Evolutionary conservation across 2,797 vertebrate species (phyloP), one percentile per base, ranked within the genome.

Genomic region (Liasis olivaceus): DNA sequence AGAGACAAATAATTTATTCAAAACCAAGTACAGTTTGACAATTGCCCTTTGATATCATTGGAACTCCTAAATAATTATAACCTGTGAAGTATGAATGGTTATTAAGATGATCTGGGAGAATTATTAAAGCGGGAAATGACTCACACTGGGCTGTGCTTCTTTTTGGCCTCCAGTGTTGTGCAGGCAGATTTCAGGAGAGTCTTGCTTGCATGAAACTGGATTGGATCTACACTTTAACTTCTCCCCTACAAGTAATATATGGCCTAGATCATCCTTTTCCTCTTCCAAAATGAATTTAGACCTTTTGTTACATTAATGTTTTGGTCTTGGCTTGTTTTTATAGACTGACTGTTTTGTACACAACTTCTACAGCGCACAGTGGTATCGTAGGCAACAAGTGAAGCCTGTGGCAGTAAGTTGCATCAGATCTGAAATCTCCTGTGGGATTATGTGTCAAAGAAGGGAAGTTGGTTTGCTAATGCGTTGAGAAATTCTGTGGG

Each of bases 81-180:
- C 24, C 72, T 90, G n/a, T 63, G 62, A 28, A 84, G 26, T 11
- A 64, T 87, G 26, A 81, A 56, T 9, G 5, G 84, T 81, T 91
- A 89, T 89, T 64, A 81, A 81, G 88, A 64, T 22, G 60, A 85
- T 88, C 47, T 88, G 56, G 26, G 31, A 9, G 13, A 92, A 36
- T 81, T 87, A 58, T 66, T 89, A 36, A 89, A 84, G 62, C 59
- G 54, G 89, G 72, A 91, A 85, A 63, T 91, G 92, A 89, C 90
- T 93, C 89, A 91, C 0, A 5, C 51, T 31, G n/a, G 26, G 24
- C 24, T 69, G 54, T 66, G 54, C 26, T n/a, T 91, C 24, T 22
- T 36, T 42, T 58, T 24, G 3, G 3, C 63, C 63, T 24, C 22
- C 63, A 2, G 2, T 56, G 12, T 58, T 58, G 36, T 81, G 51